Evolutionary conservation across 2,888 invertebrate genomes (phyloP), one percentile per base, ranked within the genome.

Genomic region (Pyrochroa serraticornis): DNA sequence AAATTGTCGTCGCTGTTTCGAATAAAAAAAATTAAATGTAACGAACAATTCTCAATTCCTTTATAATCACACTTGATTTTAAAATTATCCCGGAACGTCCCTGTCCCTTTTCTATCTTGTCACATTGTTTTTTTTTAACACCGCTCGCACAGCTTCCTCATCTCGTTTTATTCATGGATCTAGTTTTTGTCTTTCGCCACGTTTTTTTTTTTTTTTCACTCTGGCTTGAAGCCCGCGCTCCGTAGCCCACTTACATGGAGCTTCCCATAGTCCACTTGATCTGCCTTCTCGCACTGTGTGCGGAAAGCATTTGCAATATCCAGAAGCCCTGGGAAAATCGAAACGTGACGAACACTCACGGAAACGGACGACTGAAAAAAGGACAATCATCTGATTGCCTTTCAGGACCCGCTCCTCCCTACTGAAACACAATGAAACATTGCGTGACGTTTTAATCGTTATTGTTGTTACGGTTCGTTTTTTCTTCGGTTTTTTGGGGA

Each of bases 301-400:
- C 38, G 53, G 42, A 55, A 59, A 55, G 55, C 55, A 47, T 46
- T 59, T 46, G 59, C 55, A 43, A 59, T 51, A 59, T 59, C 59
- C 47, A 54, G 55, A 55, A 51, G 54, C 59, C 59, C 59, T 59
- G 59, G 59, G 59, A 59, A 59, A 59, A 51, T 46, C 59, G 59
- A 45, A 50, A 46, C 14, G 30, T 33, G 37, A 45, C 59, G 59
- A 55, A 51, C 33, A 13, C 12, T 6, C 35, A 36, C 59, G 59
- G 42, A 37, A 31, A 37, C 7, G 22, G 10, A 59, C 59, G 59
- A 59, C 50, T 35, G 54, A 46, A 54, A 50, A 59, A 42, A 59
- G 55, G 47, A 59, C 55, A 51, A 55, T 53, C 44, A 22, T 12
- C 31, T 48, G 58, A 58, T 58, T 49, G 54, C 54, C 44, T 54